Evolutionary conservation across 1,140 invertebrate genomes (phyloP), one percentile per base, ranked within the genome.

Genomic region (Streblospio benedicti): DNA sequence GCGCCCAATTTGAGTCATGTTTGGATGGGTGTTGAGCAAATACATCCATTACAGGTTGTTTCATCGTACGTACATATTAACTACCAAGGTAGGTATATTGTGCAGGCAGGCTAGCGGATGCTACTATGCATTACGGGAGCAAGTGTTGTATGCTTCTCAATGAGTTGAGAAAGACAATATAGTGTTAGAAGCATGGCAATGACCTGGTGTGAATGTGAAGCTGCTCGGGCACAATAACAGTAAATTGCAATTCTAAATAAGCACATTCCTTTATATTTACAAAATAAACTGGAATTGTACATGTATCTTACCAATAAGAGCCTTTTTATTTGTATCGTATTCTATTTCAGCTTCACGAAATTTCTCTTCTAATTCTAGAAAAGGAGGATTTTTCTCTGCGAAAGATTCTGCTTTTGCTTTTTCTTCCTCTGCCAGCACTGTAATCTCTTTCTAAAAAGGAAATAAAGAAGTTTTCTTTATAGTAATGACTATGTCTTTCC

Each of bases 271-370:
- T 51, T 28, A 51, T 51, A 25, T 20, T 6, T 30, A 52, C 9
- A 33, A 9, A 16, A 14, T n/a, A 27, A 9, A 31, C 52, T n/a
- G n/a, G n/a, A n/a, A n/a, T n/a, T n/a, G n/a, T n/a, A n/a, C n/a
- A n/a, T n/a, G n/a, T n/a, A n/a, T 66, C 71, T 66, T 63, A 73
- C 72, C 66, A 67, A 71, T 70, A 63, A 73, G 67, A 55, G 64
- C 59, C 60, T 70, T 73, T 57, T 75, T 75, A 45, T 63, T 66
- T 43, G 47, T 56, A 55, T 73, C 68, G 66, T 71, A 73, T 31
- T 65, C 65, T 43, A 65, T 64, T 28, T 63, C 67, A 47, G 67
- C 63, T 30, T 68, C 65, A 28, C 70, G 61, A 68, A 69, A 71
- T 35, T 60, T 50, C 45, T 52, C 64, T 57, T 72, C 69, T 47